Evolutionary conservation across 2,888 invertebrate genomes (phyloP).

Genomic region (Himalopsyche kuldschensis): DNA sequence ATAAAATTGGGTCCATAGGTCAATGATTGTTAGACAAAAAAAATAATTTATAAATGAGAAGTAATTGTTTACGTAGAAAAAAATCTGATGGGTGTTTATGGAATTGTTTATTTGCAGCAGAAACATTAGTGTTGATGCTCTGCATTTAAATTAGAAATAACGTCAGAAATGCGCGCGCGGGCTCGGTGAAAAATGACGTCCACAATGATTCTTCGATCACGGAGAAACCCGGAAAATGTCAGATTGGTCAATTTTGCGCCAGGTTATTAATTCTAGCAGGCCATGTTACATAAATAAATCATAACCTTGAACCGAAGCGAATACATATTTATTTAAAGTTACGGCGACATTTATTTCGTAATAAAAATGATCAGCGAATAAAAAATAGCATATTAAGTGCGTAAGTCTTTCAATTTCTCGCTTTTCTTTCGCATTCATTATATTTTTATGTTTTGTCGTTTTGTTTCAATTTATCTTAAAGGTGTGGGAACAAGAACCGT

Average conservation of each 20-base stretch:
- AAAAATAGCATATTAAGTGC: not conserved
- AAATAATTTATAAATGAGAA: too few species aligned
- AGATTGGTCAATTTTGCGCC: not conserved
- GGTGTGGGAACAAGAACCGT: too few species aligned
- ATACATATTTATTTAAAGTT: not conserved
- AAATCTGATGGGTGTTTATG: too few species aligned
- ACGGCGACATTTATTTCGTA: not conserved
- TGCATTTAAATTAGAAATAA: too few species aligned
- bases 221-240: not conserved
- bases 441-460: not conserved
- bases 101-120: too few species aligned
- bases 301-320: not conserved
- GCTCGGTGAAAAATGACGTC: not conserved
- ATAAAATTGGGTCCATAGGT: too few species aligned
- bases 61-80: too few species aligned
- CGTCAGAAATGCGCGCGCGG: not conserved
- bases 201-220: not conserved
- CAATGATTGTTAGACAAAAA: too few species aligned
- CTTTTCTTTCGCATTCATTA: not conserved
- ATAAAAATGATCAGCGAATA: not conserved
- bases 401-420: not conserved
- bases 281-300: not conserved
- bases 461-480: not conserved
- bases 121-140: too few species aligned
- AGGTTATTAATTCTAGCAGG: not conserved